Base-by-base conservation (phyloP, 2,888 invertebrate genomes). In the Ormyrus labotus region DNA sequence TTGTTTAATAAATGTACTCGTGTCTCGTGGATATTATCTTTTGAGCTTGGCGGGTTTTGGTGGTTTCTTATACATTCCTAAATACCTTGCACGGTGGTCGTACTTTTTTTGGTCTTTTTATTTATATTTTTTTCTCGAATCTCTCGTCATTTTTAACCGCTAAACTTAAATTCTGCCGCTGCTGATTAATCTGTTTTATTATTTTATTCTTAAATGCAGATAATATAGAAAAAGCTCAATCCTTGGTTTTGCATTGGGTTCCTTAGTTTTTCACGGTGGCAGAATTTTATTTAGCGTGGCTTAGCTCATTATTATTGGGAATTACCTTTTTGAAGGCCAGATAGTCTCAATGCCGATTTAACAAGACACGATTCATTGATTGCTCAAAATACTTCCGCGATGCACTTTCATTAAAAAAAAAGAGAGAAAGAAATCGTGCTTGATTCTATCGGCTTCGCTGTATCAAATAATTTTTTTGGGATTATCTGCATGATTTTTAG, bases 1-100 rank as follows among this genome's bases (percentile, higher is more conserved):
- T 90, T 91, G 90, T 90, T 90, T 90, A 91, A 91, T 91, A 91
- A 90, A 91, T 89, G 89, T 88, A 88, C 86, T 87, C 87, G 87
- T 90, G 89, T 89, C 89, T 90, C 89, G 90, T 90, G 90, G 90
- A 89, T 87, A 90, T 90, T 90, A 75, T 81, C 78, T 81, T 83
- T 90, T 90, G 88, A 87, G 90, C 90, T 91, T 91, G 88, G 88
- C 86, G 90, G 90, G 90, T 89, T 82, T 83, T 90, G 90, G 90
- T 90, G 88, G 88, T 89, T 87, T 90, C 85, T 90, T 88, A 88
- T 84, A 83, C 69, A 82, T 79, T 86, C 90, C 89, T 85, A 87
- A 88, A 83, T 86, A 87, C 88, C 89, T 88, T 83, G 87, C 85
- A 84, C 86, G 87, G 86, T 89, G 89, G 87, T 88, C 89, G 90